Base-by-base conservation (phyloP, 2,797 vertebrate species). In the Etheostoma perlongum region DNA sequence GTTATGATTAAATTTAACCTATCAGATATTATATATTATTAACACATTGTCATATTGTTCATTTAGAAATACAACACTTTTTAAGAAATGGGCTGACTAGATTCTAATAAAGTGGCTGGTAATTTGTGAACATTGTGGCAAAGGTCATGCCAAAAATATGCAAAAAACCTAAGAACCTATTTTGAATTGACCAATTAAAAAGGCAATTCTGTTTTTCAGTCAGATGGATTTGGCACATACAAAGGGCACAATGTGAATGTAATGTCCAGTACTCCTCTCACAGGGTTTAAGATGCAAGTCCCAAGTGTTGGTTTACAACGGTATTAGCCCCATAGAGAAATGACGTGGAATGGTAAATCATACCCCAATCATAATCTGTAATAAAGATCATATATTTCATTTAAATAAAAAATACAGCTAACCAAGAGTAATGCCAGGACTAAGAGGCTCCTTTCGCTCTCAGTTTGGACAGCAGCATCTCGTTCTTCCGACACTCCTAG, bases 401-500 rank as follows among this genome's bases (percentile, higher is more conserved):
- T 42, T 10, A 25, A 25, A 49, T 62, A n/a, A 23, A 46, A 30
- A 27, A 42, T 0, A 14, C 42, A 2, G 36, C 14, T 44, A 15
- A 14, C 12, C 6, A 27, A 9, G 21, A 27, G 54, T 18, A 2
- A 16, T 2, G 3, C 19, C 3, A 1, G 36, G 16, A n/a, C 74
- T 93, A 96, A 0, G 94, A 95, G 3, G 94, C 94, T 67, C 96
- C 94, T 85, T 95, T 96, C 12, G 95, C 94, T 87, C 96, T 96
- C 87, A 99, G 85, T 87, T 97, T 99, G 80, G 97, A 96, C 62
- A 98, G 93, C 69, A 99, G 94, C 88, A 97, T 95, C 93, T 99
- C 98, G 0, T 99, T 99, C 94, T 96, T 98, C 11, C 97, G 96
- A 88, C 97, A 98, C 85, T 99, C 98, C 97, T 99, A 89, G 60